A percentile compares a stretch with the other conserved stretches of the same genome.
phyloP scores from a whole-genome alignment of 2,797 vertebrate species.

The Schizopygopsis malacanthus region DNA sequence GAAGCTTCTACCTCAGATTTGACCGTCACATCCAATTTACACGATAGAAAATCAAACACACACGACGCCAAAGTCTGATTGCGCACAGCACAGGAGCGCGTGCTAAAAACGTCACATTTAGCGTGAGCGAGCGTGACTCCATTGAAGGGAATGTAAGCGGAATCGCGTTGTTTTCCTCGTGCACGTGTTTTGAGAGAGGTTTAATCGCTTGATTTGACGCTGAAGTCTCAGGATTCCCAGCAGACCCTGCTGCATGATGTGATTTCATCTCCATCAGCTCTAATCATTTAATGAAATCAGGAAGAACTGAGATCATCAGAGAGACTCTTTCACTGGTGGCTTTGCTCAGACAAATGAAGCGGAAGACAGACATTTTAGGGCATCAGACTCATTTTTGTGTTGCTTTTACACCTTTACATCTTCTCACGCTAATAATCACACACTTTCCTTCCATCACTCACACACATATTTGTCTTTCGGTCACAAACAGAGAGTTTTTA shows the following conservation, averaged over 20 bases:
- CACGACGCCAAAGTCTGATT: neutral
- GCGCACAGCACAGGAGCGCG: neutral
- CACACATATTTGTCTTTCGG: neutral
- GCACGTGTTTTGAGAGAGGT: neutral
- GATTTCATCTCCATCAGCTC: neutral
- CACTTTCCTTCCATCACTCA: neutral
- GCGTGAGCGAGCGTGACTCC: neutral
- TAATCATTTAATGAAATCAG: neutral
- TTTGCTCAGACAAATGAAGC: neutral
- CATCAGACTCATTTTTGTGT: neutral
- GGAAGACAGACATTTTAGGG: neutral
- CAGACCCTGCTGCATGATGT: neutral
- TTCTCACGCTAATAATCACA: neutral
- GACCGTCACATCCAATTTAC: slow-evolving; percentile 11
- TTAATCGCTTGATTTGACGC: neutral
- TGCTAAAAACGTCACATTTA: neutral
- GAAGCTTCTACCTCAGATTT: slow-evolving; percentile 7
- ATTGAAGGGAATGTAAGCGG: neutral
- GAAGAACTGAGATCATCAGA: neutral
- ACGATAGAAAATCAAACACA: slow-evolving; percentile 20
- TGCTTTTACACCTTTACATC: neutral
- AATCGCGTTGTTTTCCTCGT: neutral
- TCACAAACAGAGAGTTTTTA: neutral
- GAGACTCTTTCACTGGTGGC: neutral
- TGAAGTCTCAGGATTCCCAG: neutral